phyloP scores from a whole-genome alignment of 2,888 invertebrate genomes.

The Ethmia dodecea region DNA sequence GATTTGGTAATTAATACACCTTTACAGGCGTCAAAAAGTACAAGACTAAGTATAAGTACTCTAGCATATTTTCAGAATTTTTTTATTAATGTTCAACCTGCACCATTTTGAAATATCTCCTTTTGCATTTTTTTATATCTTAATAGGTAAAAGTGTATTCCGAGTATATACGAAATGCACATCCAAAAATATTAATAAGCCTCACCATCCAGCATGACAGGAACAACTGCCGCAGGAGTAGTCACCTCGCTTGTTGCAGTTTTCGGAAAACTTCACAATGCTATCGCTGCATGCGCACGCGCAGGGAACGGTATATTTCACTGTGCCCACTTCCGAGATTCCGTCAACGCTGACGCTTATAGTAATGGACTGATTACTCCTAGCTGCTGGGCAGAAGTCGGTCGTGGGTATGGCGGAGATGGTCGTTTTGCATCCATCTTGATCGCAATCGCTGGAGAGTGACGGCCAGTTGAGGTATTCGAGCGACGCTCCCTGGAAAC shows the following conservation, averaged over 20 bases:
- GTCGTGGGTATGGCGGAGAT: constrained; percentile 9
- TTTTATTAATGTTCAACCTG: too few species aligned
- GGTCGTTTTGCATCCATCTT: too few species aligned
- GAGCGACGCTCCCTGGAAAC: too few species aligned
- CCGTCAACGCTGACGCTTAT: constrained; percentile 26
- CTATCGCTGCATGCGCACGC: constrained; percentile 44
- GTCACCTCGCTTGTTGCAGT: constrained; percentile 67
- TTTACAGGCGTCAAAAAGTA: too few species aligned
- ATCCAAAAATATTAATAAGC: constrained; percentile 4
- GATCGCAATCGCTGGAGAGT: background rate
- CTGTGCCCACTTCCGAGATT: constrained; percentile 13
- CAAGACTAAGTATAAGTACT: too few species aligned
- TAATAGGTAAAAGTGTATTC: too few species aligned
- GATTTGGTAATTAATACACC: too few species aligned
- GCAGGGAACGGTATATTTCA: constrained; percentile 53
- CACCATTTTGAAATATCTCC: too few species aligned
- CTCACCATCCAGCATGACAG: constrained; percentile 67
- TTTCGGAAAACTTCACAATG: constrained; percentile 45
- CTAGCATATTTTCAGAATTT: too few species aligned
- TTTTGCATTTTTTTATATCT: too few species aligned
- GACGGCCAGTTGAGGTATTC: too few species aligned
- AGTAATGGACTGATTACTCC: constrained; percentile 32
- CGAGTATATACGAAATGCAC: too few species aligned
- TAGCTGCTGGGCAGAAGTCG: constrained; percentile 38
- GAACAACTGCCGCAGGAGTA: constrained; percentile 80